phyloP scores from a whole-genome alignment of 2,113 vertebrate genomes.

The Ptilonorhynchus violaceus region DNA sequence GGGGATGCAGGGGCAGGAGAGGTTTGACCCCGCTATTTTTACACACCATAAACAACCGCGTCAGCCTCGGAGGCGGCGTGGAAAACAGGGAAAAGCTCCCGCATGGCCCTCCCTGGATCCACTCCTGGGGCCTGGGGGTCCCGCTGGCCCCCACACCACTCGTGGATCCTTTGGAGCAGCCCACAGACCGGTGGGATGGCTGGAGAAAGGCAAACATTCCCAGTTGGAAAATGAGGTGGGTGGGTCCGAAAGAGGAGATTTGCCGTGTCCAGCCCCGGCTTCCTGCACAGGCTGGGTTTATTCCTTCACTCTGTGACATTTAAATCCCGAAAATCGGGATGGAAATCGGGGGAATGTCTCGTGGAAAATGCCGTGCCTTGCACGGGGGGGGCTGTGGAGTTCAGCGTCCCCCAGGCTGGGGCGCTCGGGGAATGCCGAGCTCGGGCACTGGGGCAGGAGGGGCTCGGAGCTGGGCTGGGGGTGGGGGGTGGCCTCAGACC shows the following conservation, averaged over 20 bases:
- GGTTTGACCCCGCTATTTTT: conserved; percentile 6
- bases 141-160: background rate
- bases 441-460: background rate
- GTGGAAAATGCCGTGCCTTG: background rate
- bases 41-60: background rate
- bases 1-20: background rate
- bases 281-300: background rate
- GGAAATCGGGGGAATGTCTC: background rate
- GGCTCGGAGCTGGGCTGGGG: background rate
- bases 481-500: accelerated
- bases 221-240: background rate
- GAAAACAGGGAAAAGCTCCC: background rate
- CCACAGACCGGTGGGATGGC: background rate
- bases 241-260: background rate
- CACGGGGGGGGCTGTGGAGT: accelerated
- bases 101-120: background rate
- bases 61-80: background rate
- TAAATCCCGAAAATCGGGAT: background rate
- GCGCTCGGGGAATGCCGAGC: background rate
- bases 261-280: background rate
- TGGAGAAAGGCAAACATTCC: background rate
- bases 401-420: background rate
- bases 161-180: background rate
- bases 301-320: accelerated
- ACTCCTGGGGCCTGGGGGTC: background rate